Conservation (phyloP, 2,113 vertebrate species). For the Pungitius pungitius region DNA sequence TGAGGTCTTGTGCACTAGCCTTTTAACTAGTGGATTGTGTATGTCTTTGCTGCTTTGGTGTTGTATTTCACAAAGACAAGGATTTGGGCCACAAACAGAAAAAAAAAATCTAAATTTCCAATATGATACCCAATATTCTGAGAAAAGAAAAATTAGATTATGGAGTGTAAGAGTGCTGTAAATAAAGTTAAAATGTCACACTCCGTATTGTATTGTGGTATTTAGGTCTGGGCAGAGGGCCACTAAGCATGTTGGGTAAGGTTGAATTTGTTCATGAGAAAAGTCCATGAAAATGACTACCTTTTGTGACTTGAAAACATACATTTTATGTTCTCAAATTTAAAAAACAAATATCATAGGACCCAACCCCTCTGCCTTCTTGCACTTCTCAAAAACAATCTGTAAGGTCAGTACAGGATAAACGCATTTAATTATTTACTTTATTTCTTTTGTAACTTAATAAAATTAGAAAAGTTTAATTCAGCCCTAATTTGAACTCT, state of each 20-base stretch:
- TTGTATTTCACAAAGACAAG: constrained; percentile 50
- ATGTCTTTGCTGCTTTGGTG: constrained; percentile 45
- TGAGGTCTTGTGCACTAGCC: constrained; percentile 46
- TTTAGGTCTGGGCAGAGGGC: not conserved
- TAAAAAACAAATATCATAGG: too few relatives aligned
- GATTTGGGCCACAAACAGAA: constrained; percentile 28
- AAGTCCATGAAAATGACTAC: not conserved
- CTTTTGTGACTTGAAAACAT: not conserved
- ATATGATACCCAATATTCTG: constrained; percentile 8
- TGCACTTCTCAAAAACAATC: too few relatives aligned
- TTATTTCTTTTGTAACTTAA: not conserved
- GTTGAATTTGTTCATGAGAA: not conserved
- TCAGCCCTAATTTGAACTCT: not conserved
- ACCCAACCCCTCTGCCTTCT: too few relatives aligned
- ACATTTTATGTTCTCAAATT: too few relatives aligned
- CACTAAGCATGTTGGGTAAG: not conserved
- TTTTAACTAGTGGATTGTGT: constrained; percentile 44
- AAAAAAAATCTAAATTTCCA: not conserved
- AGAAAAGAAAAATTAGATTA: constrained; percentile 15
- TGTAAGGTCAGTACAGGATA: too few relatives aligned
- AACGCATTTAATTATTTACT: not conserved
- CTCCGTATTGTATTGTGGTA: not conserved
- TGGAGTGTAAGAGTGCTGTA: not conserved
- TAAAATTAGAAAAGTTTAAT: not conserved
- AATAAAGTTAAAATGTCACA: constrained; percentile 4